A percentile compares a stretch with the other conserved stretches of the same genome.
phyloP scores from a whole-genome alignment of 1,140 invertebrate genomes.

The Pentalonia nigronervosa region DNA sequence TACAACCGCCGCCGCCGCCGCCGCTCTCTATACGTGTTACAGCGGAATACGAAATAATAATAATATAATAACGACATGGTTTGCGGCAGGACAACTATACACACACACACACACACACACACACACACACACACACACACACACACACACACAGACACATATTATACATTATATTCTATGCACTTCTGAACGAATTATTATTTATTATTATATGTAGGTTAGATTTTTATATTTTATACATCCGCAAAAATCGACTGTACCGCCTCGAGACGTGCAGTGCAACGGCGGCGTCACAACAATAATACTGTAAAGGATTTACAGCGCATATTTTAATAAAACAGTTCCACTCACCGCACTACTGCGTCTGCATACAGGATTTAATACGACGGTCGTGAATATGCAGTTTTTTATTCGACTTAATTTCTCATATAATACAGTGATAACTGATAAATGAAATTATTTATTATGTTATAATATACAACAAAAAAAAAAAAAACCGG shows the following conservation, averaged over 20 bases:
- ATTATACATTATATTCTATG: not conserved
- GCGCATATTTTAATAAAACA: not conserved
- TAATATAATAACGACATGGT: conserved; percentile 3
- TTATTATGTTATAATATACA: no score
- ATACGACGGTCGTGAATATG: not conserved
- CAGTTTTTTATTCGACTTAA: not conserved
- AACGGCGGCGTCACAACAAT: not conserved
- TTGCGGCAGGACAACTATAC: conserved; percentile 7
- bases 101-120: not conserved
- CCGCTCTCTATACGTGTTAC: not conserved
- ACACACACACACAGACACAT: not conserved
- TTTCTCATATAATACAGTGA: not conserved
- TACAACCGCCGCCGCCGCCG: not conserved
- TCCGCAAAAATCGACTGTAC: not conserved
- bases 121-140: not conserved
- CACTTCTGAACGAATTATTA: not conserved
- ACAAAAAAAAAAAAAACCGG: no score
- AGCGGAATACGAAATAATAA: not conserved
- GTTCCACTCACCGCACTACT: not conserved
- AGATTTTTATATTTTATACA: conserved; percentile 1
- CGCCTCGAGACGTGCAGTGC: not conserved
- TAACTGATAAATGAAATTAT: not conserved
- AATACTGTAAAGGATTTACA: not conserved
- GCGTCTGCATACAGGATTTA: not conserved
- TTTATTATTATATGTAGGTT: conserved; percentile 22